Evolutionary conservation across 2,888 invertebrate species (phyloP).

Genomic region (Lasioglossum malachurum): DNA sequence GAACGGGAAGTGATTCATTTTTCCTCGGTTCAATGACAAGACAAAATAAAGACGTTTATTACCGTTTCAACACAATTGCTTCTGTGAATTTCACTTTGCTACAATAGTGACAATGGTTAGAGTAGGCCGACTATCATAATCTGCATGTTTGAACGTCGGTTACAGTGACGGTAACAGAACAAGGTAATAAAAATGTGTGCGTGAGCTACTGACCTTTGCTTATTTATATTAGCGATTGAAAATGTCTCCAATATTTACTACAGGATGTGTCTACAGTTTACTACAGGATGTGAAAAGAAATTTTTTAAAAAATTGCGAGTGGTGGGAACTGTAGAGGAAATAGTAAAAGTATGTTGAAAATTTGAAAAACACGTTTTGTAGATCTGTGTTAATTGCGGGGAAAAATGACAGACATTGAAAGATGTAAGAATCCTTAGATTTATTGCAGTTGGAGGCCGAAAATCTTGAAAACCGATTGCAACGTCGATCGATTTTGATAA

Average conservation of each 20-base stretch:
- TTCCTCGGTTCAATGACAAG: conserved; percentile 40
- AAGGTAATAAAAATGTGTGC: background rate
- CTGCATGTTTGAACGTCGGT: background rate
- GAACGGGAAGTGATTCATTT: conserved; percentile 61
- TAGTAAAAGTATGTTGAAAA: too few relatives aligned
- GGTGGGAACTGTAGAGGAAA: too few relatives aligned
- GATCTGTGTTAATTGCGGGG: too few relatives aligned
- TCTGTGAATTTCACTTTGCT: background rate
- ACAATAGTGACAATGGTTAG: conserved; percentile 1
- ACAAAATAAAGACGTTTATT: conserved; percentile 23
- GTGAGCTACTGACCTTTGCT: background rate
- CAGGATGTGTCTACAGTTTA: too few relatives aligned
- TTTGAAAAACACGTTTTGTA: too few relatives aligned
- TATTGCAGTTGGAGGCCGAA: too few relatives aligned
- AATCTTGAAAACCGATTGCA: too few relatives aligned
- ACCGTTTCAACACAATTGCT: conserved; percentile 6
- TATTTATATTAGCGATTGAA: background rate
- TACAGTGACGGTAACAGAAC: background rate
- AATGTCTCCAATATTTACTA: background rate
- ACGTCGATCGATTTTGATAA: too few relatives aligned
- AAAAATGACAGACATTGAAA: too few relatives aligned
- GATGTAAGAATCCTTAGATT: too few relatives aligned
- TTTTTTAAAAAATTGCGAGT: too few relatives aligned
- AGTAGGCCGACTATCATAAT: background rate
- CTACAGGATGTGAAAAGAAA: too few relatives aligned